Conservation (phyloP, 1,140 invertebrate genomes). For the Camponotus floridanus region DNA sequence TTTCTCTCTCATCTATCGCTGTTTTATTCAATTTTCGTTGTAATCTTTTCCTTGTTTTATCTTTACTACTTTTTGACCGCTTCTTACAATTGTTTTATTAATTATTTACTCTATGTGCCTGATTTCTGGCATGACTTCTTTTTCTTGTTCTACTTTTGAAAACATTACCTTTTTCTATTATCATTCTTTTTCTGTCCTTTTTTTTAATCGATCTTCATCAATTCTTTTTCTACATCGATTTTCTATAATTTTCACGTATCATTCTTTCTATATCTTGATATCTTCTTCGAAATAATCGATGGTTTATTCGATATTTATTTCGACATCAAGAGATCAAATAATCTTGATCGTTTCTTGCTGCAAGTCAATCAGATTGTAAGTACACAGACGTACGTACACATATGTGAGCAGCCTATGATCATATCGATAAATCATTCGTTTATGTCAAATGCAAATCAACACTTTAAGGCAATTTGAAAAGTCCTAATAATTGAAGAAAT, state of each 20-base stretch:
- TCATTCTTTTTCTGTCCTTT: neutral
- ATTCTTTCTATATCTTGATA: constrained; percentile 53
- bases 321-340: constrained; percentile 76
- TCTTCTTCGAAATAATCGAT: constrained; percentile 75
- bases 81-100: neutral
- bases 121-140: neutral
- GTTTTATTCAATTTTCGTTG: constrained; percentile 22
- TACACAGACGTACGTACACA: constrained; percentile 38
- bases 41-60: constrained; percentile 55
- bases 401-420: neutral
- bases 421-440: constrained; percentile 35
- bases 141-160: neutral
- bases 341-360: constrained; percentile 61
- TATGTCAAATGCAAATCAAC: neutral
- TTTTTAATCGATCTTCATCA: neutral
- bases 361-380: constrained; percentile 61
- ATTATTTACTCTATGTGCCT: neutral
- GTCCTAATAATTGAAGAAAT: neutral
- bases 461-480: constrained; percentile 12
- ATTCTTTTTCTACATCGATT: neutral
- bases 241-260: constrained; percentile 18
- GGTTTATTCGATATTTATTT: constrained; percentile 65
- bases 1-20: neutral
- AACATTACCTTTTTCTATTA: neutral
- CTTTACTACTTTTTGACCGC: neutral